Percentiles rank a stretch among this genome's conserved stretches.
phyloP scores from a whole-genome alignment of 2,888 invertebrate genomes.

The Nephrocerus scutellatus region DNA sequence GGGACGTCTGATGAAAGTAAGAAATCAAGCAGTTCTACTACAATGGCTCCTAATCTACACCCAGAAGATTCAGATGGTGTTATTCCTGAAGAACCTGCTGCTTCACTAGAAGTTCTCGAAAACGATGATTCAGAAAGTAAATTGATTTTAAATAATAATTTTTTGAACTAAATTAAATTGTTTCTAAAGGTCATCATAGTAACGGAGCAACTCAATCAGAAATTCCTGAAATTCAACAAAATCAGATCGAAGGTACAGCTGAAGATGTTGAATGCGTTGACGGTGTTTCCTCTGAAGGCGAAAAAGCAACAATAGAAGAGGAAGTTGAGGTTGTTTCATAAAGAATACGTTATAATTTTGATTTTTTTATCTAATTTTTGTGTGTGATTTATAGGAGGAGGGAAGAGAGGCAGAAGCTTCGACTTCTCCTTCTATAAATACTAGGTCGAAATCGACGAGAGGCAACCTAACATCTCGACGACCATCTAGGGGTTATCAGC shows the following conservation, averaged over 20 bases:
- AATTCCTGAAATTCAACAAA: slow-evolving; percentile 43
- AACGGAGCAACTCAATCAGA: slow-evolving; percentile 50
- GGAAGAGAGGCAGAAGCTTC: slow-evolving; percentile 76
- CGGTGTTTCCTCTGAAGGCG: slow-evolving; percentile 58
- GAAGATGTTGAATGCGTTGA: slow-evolving; percentile 45
- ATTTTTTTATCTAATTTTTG: neutral
- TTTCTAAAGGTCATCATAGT: slow-evolving; percentile 29
- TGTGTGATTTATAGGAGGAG: slow-evolving; percentile 53
- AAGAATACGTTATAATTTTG: neutral
- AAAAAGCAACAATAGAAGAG: slow-evolving; percentile 51
- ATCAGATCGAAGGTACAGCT: slow-evolving; percentile 35
- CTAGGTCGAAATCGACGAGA: slow-evolving; percentile 46
- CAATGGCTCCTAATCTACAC: too few relatives aligned
- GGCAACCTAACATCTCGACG: slow-evolving; percentile 40
- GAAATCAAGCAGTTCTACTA: too few relatives aligned
- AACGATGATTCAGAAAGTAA: slow-evolving; percentile 38
- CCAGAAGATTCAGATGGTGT: slow-evolving; percentile 34
- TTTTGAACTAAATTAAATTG: neutral
- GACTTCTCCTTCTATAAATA: slow-evolving; percentile 55
- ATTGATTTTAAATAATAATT: slow-evolving; percentile 1
- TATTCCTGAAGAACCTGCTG: slow-evolving; percentile 47
- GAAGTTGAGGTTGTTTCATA: slow-evolving; percentile 33
- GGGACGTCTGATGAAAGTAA: too few relatives aligned
- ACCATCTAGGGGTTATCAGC: slow-evolving; percentile 38
- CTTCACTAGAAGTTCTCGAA: slow-evolving; percentile 32